Conservation (phyloP, 2,113 vertebrate genomes). For the Andinoacara biseriatus region DNA sequence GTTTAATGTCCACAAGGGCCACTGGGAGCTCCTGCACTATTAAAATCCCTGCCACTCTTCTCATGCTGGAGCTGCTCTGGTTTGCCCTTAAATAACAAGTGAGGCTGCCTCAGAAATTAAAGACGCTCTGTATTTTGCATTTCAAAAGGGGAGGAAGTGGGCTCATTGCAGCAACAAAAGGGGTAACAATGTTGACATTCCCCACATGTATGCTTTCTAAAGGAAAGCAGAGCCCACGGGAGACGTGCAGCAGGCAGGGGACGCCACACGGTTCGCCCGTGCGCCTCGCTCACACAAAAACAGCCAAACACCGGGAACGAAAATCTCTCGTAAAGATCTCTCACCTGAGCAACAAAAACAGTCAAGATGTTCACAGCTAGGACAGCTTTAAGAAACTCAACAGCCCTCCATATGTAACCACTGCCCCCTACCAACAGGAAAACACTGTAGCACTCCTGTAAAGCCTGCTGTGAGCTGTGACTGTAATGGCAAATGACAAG, state of each 20-base stretch:
- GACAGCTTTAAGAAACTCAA: not conserved
- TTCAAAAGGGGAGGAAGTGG: constrained; percentile 70
- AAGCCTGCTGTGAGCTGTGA: not conserved
- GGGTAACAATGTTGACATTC: constrained; percentile 72
- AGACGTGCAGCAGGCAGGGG: constrained; percentile 24
- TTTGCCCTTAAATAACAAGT: constrained; percentile 59
- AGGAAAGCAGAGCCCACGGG: constrained; percentile 47
- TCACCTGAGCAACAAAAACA: not conserved
- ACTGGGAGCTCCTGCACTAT: constrained; percentile 75
- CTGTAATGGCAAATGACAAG: not conserved
- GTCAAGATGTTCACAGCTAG: not conserved
- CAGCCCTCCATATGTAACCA: constrained; percentile 58
- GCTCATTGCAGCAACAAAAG: constrained; percentile 66
- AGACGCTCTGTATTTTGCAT: constrained; percentile 67
- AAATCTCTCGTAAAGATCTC: not conserved
- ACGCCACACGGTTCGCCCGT: not conserved
- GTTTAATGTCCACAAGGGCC: constrained; percentile 78
- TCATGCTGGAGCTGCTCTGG: constrained; percentile 40
- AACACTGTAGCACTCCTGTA: constrained; percentile 33
- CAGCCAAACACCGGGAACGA: not conserved
- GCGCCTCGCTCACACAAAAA: not conserved
- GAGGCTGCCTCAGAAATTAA: constrained; percentile 62
- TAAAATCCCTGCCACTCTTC: constrained; percentile 56
- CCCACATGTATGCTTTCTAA: constrained; percentile 59
- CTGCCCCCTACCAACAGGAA: constrained; percentile 66